A percentile compares a stretch with the other conserved stretches of the same genome.
These are phyloP conservation scores for Suillia variegata DNA, from an alignment of 2,888 invertebrate genomes.

Conservation along the genomic window DNA sequence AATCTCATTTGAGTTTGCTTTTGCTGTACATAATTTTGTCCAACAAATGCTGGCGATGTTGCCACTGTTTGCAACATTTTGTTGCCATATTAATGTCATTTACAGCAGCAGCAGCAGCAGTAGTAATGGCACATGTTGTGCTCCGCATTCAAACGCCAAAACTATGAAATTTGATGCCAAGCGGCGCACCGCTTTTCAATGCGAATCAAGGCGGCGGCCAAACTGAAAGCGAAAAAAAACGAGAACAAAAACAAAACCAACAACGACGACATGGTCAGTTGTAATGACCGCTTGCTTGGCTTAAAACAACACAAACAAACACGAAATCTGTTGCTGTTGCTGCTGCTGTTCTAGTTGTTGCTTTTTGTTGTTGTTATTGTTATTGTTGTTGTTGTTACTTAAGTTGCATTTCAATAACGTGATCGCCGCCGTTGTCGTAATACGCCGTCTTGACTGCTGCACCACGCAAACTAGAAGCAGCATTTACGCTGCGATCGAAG, in stretches of 20 bases:
- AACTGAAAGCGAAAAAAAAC: constrained; percentile 9
- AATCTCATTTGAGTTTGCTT: too few relatives aligned
- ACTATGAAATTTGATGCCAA: too few relatives aligned
- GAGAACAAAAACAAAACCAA: constrained; percentile 4
- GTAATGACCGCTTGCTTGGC: background rate
- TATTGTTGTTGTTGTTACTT: constrained; percentile 10
- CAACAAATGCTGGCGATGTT: too few relatives aligned
- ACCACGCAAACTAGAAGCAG: constrained; percentile 6
- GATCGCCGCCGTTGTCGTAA: constrained; percentile 7
- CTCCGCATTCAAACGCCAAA: too few relatives aligned
- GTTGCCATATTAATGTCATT: too few relatives aligned
- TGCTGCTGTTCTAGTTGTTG: too few relatives aligned
- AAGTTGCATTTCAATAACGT: constrained; percentile 31
- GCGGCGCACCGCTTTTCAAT: too few relatives aligned
- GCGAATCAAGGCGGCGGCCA: too few relatives aligned
- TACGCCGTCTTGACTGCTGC: background rate
- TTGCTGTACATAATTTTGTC: too few relatives aligned
- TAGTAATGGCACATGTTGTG: too few relatives aligned
- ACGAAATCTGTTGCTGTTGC: constrained; percentile 12
- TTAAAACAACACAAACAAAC: background rate
- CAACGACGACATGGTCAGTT: constrained; percentile 18
- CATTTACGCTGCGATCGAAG: background rate
- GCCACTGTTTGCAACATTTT: too few relatives aligned
- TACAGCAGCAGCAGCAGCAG: too few relatives aligned
- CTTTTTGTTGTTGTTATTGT: background rate